These are phyloP conservation scores for Cygnus buccinator DNA, from an alignment of 2,113 vertebrate genomes.

Conservation along the genomic window DNA sequence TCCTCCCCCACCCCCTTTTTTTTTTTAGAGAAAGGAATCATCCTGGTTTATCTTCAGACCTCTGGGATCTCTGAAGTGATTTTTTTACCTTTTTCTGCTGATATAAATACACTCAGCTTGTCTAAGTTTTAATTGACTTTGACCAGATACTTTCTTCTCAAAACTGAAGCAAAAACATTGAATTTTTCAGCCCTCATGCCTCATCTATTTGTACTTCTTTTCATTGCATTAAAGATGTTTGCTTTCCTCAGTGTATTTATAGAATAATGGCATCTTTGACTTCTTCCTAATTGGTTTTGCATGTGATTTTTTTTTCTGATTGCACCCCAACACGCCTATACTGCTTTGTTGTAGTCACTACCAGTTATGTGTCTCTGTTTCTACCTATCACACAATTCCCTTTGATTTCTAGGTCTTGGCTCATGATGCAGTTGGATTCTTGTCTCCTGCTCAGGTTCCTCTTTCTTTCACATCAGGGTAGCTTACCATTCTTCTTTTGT, in stretches of 20 bases:
- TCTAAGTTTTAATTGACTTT: background rate
- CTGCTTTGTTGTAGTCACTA: background rate
- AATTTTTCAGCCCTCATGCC: background rate
- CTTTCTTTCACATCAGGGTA: constrained; percentile 44
- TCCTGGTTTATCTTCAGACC: background rate
- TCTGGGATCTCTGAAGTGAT: background rate
- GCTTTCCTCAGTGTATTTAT: background rate
- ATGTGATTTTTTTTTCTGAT: background rate
- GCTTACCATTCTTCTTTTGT: constrained; percentile 38
- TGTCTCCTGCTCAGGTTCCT: background rate
- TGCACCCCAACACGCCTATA: background rate
- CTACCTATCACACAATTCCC: background rate
- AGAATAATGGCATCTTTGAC: background rate
- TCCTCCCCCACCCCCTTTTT: background rate
- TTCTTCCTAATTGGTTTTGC: background rate
- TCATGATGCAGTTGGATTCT: background rate
- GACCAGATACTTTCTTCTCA: background rate
- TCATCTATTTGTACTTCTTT: background rate
- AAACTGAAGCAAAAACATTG: background rate
- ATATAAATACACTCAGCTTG: background rate
- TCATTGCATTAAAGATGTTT: background rate
- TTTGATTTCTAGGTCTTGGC: constrained; percentile 32
- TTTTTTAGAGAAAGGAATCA: background rate
- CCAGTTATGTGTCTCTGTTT: background rate
- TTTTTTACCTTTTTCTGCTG: background rate